Base-by-base conservation (phyloP, 2,113 vertebrate genomes). In the Xenopus laevis region DNA sequence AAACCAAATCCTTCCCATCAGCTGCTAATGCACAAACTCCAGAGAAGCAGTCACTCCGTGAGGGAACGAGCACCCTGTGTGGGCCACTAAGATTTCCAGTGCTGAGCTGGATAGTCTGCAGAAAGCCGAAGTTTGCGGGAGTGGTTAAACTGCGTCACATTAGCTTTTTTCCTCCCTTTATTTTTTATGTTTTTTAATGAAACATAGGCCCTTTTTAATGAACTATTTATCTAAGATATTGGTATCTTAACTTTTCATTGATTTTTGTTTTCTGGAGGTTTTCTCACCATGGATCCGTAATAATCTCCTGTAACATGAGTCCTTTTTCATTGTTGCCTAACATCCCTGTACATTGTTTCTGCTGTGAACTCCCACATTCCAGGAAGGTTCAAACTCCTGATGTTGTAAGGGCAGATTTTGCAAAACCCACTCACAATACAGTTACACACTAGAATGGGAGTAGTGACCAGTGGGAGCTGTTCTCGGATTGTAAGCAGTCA, bases 31-130 rank as follows among this genome's bases (percentile, higher is more conserved):
- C 5, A 71, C 5, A 61, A 83, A 82, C 78, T 78, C 83, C 70
- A 79, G 79, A 79, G 84, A 80, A 82, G 80, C 77, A 85, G 83
- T 83, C 82, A 79, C 86, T 78, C 72, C 84, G 83, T 81, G 79
- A 85, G 80, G 78, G 74, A 44, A 80, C 73, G 82, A 82, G 83
- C 83, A 79, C 45, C 66, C 10, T 13, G 15, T 44, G 47, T 59
- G 13, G 46, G 23, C 55, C 23, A 15, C 40, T 50, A 44, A 40
- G 16, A 61, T 1, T 0, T 13, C 65, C 74, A 66, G 73, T 68
- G 74, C 46, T 10, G 68, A 64, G 81, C 45, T 79, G 77, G 81
- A 74, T 79, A 75, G 81, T 83, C 78, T 82, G 72, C 60, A 77
- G 72, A 86, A 83, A 85, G 81, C 73, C 68, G 83, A 81, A 65